Base-by-base conservation (phyloP, 2,797 vertebrate genomes). In the Echiichthys vipera region DNA sequence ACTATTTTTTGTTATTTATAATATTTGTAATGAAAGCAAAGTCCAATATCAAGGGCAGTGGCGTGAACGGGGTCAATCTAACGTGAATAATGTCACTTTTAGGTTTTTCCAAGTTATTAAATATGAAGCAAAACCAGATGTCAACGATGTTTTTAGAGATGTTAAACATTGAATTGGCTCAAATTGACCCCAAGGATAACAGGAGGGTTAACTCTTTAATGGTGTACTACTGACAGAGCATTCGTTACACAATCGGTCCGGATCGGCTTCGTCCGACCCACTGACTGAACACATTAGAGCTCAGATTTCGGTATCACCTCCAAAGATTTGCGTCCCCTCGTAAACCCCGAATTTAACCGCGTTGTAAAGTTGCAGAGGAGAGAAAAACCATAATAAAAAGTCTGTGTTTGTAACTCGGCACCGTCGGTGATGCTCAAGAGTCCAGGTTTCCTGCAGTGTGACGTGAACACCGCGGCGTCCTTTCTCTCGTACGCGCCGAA, bases 381-480 rank as follows among this genome's bases (percentile, higher is more conserved):
- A 73, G 65, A 62, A 49, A 56, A 49, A 51, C 57, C 74, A 11
- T 2, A 40, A 75, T 6, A 65, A 75, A 77, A 82, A 70, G 80
- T 84, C 77, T 18, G 66, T 77, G 83, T 81, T 74, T 76, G 50
- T 79, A 81, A 76, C 80, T 89, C 59, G 83, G 86, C 89, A 91
- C 88, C 79, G 72, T 81, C 69, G 84, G 86, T 87, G 86, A 88
- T 83, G 88, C 89, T 83, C 88, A 61, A 79, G 84, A 89, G 84
- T 89, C 70, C 87, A 78, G 80, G 65, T 75, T n/a, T 88, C 85
- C 90, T 84, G 88, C 85, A 67, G 77, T 13, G 82, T 63, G 71
- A 65, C 62, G 42, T 65, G 32, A 58, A 78, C 43, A 55, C 70
- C 30, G 70, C 9, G 42, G 39, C 42, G 55, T 30, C 67, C 40